phyloP scores from a whole-genome alignment of 2,113 vertebrate genomes.

The Gila orcuttii region DNA sequence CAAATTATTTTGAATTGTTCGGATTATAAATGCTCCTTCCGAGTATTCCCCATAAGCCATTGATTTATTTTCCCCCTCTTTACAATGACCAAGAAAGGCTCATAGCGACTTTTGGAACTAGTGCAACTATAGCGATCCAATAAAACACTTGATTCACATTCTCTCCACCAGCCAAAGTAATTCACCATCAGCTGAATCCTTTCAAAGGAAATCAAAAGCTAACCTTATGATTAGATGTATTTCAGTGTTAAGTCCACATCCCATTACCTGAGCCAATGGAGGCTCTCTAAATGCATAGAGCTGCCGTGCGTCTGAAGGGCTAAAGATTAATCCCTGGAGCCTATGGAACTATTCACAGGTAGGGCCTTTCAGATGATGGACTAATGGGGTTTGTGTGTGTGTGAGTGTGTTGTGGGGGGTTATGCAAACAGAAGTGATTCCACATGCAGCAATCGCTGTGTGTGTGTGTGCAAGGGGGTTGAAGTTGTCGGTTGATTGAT shows the following conservation, averaged over 20 bases:
- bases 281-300: conserved; percentile 49
- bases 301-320: conserved; percentile 46
- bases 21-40: neutral
- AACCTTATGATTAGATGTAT: conserved; percentile 57
- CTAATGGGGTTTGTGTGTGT: conserved; percentile 51
- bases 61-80: neutral
- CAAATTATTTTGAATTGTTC: neutral
- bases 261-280: conserved; percentile 45
- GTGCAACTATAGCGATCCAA: neutral
- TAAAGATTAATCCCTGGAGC: conserved; percentile 56
- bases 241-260: conserved; percentile 42
- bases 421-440: conserved; percentile 55
- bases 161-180: neutral
- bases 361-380: conserved; percentile 51
- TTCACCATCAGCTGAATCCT: conserved; percentile 40
- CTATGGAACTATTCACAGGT: conserved; percentile 51
- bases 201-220: conserved; percentile 45
- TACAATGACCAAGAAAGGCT: conserved; percentile 3
- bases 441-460: neutral
- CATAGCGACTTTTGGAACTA: conserved; percentile 24
- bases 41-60: neutral
- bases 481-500: conserved; percentile 80
- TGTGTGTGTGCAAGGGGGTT: conserved; percentile 44
- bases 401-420: conserved; percentile 35
- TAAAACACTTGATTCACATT: conserved; percentile 4